phyloP scores from a whole-genome alignment of 2,113 vertebrate genomes.

The Sula dactylatra region DNA sequence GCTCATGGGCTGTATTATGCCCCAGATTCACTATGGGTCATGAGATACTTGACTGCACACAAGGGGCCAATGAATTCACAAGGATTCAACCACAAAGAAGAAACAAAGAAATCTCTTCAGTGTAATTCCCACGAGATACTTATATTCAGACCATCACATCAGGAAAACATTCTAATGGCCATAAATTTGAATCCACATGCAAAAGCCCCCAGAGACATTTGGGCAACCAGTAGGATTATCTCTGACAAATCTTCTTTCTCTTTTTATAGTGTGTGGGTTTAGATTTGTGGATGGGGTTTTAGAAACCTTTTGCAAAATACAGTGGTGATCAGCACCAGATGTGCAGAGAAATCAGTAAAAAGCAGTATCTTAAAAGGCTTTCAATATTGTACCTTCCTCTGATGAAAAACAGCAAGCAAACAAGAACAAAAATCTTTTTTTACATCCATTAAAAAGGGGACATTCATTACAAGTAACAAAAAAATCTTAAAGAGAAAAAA shows the following conservation, averaged over 20 bases:
- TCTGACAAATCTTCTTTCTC: not conserved
- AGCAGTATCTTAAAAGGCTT: not conserved
- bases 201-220: not conserved
- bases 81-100: not conserved
- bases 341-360: not conserved
- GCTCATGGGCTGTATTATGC: not conserved
- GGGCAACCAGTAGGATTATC: not conserved
- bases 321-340: constrained; percentile 26
- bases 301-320: not conserved
- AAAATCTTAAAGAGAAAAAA: constrained; percentile 4
- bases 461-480: constrained; percentile 8
- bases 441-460: constrained; percentile 23
- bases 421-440: not conserved
- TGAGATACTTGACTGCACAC: not conserved
- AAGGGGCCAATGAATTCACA: not conserved
- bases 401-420: constrained; percentile 3
- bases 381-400: not conserved
- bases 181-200: not conserved
- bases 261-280: not conserved
- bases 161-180: not conserved
- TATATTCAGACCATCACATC: not conserved
- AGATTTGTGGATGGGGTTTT: not conserved
- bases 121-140: not conserved
- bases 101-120: not conserved
- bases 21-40: not conserved